These are phyloP conservation scores for Achroia grisella DNA, from an alignment of 1,140 invertebrate species.

Conservation along the genomic window DNA sequence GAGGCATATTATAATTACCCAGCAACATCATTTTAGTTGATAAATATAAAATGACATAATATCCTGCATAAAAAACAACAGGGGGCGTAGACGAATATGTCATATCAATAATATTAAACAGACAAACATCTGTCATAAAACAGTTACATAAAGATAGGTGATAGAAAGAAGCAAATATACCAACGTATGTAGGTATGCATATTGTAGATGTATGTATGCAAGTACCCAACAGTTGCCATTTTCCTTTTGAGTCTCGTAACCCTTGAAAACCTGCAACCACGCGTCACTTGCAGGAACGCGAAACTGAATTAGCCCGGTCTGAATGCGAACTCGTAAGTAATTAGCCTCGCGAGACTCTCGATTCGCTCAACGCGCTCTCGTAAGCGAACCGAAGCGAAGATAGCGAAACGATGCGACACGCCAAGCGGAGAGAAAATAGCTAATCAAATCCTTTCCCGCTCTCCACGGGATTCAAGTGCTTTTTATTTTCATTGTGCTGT, in stretches of 20 bases:
- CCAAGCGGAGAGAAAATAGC: conserved; percentile 57
- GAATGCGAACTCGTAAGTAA: conserved; percentile 69
- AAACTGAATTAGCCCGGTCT: conserved; percentile 64
- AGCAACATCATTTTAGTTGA: no score
- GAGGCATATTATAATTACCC: no score
- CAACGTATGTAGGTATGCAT: neutral
- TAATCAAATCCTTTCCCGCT: conserved; percentile 67
- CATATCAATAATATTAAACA: no score
- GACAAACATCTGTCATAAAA: no score
- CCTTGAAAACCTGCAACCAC: conserved; percentile 1
- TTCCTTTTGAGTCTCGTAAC: neutral
- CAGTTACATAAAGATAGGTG: no score
- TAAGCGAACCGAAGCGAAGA: conserved; percentile 61
- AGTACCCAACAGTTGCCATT: neutral
- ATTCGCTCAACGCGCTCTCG: conserved; percentile 46
- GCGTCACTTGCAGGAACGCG: conserved; percentile 49
- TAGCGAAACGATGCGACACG: conserved; percentile 46
- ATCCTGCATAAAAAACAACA: no score
- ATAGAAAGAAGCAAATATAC: neutral
- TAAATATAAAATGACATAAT: no score
- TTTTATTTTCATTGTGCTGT: conserved; percentile 65
- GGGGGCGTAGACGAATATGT: no score
- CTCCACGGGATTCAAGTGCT: conserved; percentile 51
- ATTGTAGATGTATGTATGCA: neutral
- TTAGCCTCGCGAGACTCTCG: conserved; percentile 67